These are phyloP conservation scores for Agrochola lota DNA, from an alignment of 2,888 invertebrate species.

Conservation along the genomic window DNA sequence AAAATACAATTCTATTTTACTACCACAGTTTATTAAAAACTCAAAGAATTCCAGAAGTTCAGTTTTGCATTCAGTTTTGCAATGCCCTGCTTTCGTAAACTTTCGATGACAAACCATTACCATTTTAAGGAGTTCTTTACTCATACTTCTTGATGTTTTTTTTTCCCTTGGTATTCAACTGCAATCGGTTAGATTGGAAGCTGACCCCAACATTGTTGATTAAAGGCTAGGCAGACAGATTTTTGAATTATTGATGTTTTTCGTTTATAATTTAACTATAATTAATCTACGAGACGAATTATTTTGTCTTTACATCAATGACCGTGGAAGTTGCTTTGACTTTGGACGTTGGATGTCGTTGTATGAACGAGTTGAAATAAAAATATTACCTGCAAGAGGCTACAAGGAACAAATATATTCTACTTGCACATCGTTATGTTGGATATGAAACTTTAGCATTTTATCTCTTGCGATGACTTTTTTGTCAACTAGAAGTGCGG, in stretches of 20 bases:
- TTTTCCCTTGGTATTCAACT: not conserved
- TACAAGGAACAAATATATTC: constrained; percentile 31
- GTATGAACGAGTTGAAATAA: not conserved
- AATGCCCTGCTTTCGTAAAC: not conserved
- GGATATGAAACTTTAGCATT: constrained; percentile 45
- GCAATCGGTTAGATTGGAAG: not conserved
- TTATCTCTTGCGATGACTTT: constrained; percentile 29
- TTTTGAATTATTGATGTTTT: not conserved
- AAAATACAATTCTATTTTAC: not conserved
- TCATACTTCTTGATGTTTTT: not conserved
- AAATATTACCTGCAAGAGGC: not conserved
- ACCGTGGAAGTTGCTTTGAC: not conserved
- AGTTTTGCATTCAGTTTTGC: not conserved
- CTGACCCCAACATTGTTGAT: not conserved
- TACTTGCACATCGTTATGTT: not conserved
- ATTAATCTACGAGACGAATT: not conserved
- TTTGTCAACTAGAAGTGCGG: constrained; percentile 43
- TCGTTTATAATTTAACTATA: not conserved
- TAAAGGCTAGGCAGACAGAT: not conserved
- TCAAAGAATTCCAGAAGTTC: not conserved
- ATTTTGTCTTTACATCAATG: no score
- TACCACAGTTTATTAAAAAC: not conserved
- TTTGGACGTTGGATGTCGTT: not conserved
- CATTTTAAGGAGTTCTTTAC: not conserved
- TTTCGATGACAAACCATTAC: not conserved